Base-by-base conservation (phyloP, 1,140 invertebrate species). In the Harlomillsia oculata region DNA sequence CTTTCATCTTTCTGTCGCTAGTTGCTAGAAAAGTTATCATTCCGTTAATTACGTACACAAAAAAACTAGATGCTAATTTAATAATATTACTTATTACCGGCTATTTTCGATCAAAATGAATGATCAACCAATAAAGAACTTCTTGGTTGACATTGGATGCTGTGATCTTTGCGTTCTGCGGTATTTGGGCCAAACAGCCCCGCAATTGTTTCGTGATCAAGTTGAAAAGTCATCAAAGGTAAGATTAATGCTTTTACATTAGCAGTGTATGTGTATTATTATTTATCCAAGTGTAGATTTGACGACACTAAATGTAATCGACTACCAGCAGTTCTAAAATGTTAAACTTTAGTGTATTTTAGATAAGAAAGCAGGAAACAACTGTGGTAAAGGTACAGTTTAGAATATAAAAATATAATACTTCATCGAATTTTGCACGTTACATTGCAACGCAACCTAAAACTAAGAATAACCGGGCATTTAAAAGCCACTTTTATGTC, bases 91-190 rank as follows among this genome's bases (percentile, higher is more conserved):
- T n/a, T n/a, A n/a, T n/a, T n/a, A n/a, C n/a, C n/a, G n/a, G n/a
- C n/a, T n/a, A n/a, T n/a, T n/a, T n/a, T n/a, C n/a, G n/a, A n/a
- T n/a, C n/a, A n/a, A n/a, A n/a, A n/a, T n/a, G n/a, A n/a, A n/a
- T n/a, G n/a, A n/a, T n/a, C n/a, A n/a, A n/a, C n/a, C n/a, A n/a
- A n/a, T n/a, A n/a, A n/a, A n/a, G n/a, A n/a, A n/a, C n/a, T n/a
- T n/a, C n/a, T n/a, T 62, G 9, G 11, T 14, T 21, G n/a, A 25
- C 2, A 46, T 65, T n/a, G 63, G 63, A 3, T 60, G 53, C 25
- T 65, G 63, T 52, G 32, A 62, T 28, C n/a, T 62, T 6, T 65
- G 63, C 39, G 40, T 62, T 25, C 28, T 62, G 11, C 46, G 63
- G 20, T 65, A 65, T 37, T 34, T 62, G 16, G 59, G 59, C 16